Percentiles rank a stretch among this genome's conserved stretches.
phyloP scores from a whole-genome alignment of 2,888 invertebrate species.

The Lasioglossum figueresi region DNA sequence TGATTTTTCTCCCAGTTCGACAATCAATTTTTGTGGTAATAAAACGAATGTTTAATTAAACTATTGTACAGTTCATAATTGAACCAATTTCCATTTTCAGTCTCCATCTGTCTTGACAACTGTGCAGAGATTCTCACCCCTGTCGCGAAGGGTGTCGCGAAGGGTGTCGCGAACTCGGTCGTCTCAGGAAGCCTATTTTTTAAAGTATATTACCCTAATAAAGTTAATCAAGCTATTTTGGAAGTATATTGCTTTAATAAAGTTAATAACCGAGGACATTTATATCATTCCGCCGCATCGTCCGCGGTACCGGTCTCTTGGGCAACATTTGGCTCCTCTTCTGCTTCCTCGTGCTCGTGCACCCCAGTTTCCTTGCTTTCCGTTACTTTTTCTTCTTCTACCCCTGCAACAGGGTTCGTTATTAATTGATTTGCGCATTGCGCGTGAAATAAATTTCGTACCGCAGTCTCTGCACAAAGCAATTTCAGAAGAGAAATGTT shows the following conservation, averaged over 20 bases:
- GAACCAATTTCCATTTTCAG: background rate
- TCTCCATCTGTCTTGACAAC: background rate
- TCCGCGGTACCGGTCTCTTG: constrained; percentile 35
- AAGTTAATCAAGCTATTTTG: constrained; percentile 56
- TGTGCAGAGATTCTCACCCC: background rate
- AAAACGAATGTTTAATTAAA: background rate
- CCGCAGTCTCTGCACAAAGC: background rate
- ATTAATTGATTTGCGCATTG: constrained; percentile 50
- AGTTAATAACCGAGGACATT: constrained; percentile 63
- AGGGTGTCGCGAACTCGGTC: background rate
- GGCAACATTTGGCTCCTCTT: constrained; percentile 47
- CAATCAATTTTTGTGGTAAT: background rate
- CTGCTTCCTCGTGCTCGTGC: constrained; percentile 11
- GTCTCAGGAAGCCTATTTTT: constrained; percentile 38
- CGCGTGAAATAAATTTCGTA: constrained; percentile 23
- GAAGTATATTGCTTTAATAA: constrained; percentile 58
- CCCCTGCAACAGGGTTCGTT: constrained; percentile 31
- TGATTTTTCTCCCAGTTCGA: no score
- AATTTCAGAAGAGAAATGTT: background rate
- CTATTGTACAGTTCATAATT: no score
- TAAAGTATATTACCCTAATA: constrained; percentile 51
- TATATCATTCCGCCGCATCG: constrained; percentile 58
- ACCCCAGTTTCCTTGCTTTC: constrained; percentile 2
- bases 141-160: background rate
- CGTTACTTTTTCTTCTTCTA: background rate